Base-by-base conservation (phyloP, 2,888 invertebrate genomes). In the Desoria tigrina region DNA sequence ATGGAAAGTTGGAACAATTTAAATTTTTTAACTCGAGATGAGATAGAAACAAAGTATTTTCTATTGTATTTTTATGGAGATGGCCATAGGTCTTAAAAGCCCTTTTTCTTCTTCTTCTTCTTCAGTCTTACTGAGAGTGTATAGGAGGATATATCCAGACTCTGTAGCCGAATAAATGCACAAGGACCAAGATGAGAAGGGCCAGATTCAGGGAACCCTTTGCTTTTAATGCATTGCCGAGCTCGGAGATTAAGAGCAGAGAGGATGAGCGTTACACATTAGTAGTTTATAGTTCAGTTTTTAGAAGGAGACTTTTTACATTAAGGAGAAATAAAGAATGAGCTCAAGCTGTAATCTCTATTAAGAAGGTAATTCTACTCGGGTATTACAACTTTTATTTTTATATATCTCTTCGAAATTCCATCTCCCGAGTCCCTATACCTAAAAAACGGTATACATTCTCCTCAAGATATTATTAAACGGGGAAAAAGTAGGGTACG, bases 241-340 rank as follows among this genome's bases (percentile, higher is more conserved):
- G 49, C n/a, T 49, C 21, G n/a, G 18, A 51, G 51, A 51, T 51
- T 51, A 51, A 51, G 51, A 51, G 7, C 24, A 51, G 7, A 51
- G 7, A 51, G 26, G 51, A 51, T 16, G 45, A 45, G 45, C 6
- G 23, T 21, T 26, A 51, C 51, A 51, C 51, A 51, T 58, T 58
- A 58, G 58, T 58, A 58, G 45, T 58, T 58, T 58, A 58, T 58
- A 58, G 58, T 58, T 45, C 58, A 58, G 24, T 58, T 58, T 58
- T 42, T 16, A 23, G 4, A 26, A 45, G 58, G 6, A 42, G 58
- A 27, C 58, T 45, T 58, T 58, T 42, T 27, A 49, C 27, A 58
- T 24, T 51, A 51, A 26, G 45, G 39, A 24, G 58, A 58, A 58
- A 58, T 58, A 58, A 58, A 45, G 51, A 58, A 58, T 9, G 45